Evolutionary conservation across 2,888 invertebrate genomes (phyloP).

Genomic region (Drosophila diplacantha): DNA sequence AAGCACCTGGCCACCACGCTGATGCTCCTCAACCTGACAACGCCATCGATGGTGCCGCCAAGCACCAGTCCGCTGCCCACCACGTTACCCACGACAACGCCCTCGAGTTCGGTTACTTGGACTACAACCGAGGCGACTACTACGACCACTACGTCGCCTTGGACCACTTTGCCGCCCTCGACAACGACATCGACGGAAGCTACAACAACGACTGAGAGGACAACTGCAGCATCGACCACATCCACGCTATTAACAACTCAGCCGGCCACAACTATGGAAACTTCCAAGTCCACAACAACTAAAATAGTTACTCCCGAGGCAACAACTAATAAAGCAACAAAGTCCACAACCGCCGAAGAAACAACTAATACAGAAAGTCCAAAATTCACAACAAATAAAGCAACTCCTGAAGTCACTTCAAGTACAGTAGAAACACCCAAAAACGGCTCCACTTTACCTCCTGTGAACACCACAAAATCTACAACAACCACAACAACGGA

Average conservation of each 20-base stretch:
- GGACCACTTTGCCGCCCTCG: constrained; percentile 13
- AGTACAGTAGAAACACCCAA: constrained; percentile 8
- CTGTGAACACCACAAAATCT: constrained; percentile 24
- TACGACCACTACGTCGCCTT: constrained; percentile 21
- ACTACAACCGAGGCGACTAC: constrained; percentile 16
- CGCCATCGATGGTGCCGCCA: constrained; percentile 67
- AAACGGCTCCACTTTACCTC: neutral
- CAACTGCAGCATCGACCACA: constrained; percentile 13
- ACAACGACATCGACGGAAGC: constrained; percentile 30
- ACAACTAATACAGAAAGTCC: constrained; percentile 31
- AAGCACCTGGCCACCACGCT: constrained; percentile 75
- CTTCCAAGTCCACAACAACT: constrained; percentile 21
- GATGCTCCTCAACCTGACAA: constrained; percentile 76
- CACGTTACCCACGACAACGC: constrained; percentile 17
- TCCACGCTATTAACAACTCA: constrained; percentile 10
- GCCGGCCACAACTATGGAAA: constrained; percentile 18
- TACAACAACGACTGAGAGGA: constrained; percentile 17
- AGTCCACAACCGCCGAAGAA: neutral
- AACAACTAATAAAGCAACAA: neutral
- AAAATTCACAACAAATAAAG: constrained; percentile 10
- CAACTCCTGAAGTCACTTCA: neutral
- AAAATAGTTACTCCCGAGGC: constrained; percentile 20
- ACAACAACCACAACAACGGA: constrained; percentile 48
- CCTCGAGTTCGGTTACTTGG: constrained; percentile 17
- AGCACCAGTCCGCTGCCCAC: constrained; percentile 42